Evolutionary conservation across 1,140 invertebrate species (phyloP), one percentile per base, ranked within the genome.

Genomic region (Zaprionus tsacasi): DNA sequence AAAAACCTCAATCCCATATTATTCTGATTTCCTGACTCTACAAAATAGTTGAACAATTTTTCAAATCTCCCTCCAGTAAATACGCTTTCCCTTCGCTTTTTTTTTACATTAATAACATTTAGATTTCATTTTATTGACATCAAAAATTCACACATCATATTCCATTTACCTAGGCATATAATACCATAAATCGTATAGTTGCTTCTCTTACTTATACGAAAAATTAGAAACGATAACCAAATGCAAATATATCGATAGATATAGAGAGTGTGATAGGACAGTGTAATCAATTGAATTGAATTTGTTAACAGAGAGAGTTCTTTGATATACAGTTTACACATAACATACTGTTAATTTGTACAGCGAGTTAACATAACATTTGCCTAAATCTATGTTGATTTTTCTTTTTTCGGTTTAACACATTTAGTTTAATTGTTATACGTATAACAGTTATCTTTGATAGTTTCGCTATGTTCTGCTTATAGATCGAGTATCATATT

Each of bases 111-210:
- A 78, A 82, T 75, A 81, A 88, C 85, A 88, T 88, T 76, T 48
- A 88, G 85, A 77, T 64, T 77, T 67, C 25, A 81, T 88, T 88
- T 89, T 88, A 88, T 88, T 88, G 81, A 88, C 85, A 89, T 85
- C 78, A 83, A 88, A 85, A 85, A 85, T 88, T 67, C 63, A 87
- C 76, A 71, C 68, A 77, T 68, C 48, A 66, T 81, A 83, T 83
- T 88, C 66, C 68, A 81, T 72, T 89, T 83, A 75, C 59, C 78
- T 85, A 86, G 61, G 48, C 69, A 59, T 83, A 65, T 64, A n/a
- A 40, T 40, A n/a, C n/a, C n/a, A 8, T 15, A 64, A 63, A 54
- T 35, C 35, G 12, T 60, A 50, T 50, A 50, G n/a, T 6, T 45
- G 15, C 13, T 45, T 45, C 8, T 8, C 27, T 45, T 50, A 50